Evolutionary conservation across 1,140 invertebrate species (phyloP), one percentile per base, ranked within the genome.

Genomic region (Pteromalus puparum): DNA sequence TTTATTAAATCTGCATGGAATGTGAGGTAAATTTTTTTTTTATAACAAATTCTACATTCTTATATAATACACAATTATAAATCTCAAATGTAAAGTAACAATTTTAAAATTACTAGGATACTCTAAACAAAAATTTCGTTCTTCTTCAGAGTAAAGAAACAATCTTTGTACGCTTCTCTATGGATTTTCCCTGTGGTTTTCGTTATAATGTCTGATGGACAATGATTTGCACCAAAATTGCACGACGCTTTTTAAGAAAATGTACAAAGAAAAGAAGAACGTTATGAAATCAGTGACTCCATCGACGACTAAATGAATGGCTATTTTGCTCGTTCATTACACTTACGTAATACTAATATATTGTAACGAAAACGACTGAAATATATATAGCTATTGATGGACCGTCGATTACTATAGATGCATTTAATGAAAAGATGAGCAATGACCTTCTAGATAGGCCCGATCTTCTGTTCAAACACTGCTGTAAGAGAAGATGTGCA

Each of bases 21-120:
- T 84, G 83, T 75, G 80, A 65, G 34, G 28, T 79, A 38, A 74
- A 72, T 78, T 73, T 34, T 83, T 34, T 83, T 34, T 75, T 65
- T 48, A 80, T 84, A 84, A 84, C 83, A 84, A 81, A 81, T 84
- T 79, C 65, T 84, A 80, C 83, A 80, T 74, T 68, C 34, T 80
- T 75, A 84, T 81, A 84, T 74, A 74, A 80, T 84, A 84, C 77
- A 81, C 77, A 79, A 81, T 84, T 80, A 84, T 84, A 84, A 84
- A 84, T 84, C 72, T 84, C 83, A 84, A 81, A 68, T 80, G 34
- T 84, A 75, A 84, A 84, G 77, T 84, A 84, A 84, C 83, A 84
- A 84, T 84, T 84, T 84, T 67, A 84, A 84, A 84, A 84, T 79
- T 84, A 84, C 83, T 84, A 84, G 83, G 83, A 84, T 61, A 80